Evolutionary conservation across 2,113 vertebrate genomes (phyloP).

Genomic region (Carassius auratus): DNA sequence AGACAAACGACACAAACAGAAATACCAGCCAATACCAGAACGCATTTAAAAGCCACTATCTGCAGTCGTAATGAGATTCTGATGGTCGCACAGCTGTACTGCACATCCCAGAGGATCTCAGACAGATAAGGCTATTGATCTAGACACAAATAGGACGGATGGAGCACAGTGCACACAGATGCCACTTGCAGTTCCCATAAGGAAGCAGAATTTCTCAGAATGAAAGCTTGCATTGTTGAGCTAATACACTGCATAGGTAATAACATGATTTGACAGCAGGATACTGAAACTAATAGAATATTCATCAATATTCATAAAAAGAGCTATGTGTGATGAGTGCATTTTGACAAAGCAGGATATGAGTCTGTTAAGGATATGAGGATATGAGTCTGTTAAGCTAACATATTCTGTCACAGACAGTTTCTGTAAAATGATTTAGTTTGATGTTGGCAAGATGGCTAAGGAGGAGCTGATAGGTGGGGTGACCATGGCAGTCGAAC

Average conservation of each 20-base stretch:
- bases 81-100: constrained; percentile 9
- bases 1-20: background rate
- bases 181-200: background rate
- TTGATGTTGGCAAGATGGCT: background rate
- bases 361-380: background rate
- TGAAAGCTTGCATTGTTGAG: constrained; percentile 4
- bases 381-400: background rate
- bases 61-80: constrained; percentile 4
- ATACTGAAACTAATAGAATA: constrained; percentile 7
- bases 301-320: background rate
- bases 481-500: constrained; percentile 55
- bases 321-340: background rate
- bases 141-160: background rate
- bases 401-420: background rate
- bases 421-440: constrained; percentile 28
- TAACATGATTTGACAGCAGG: constrained; percentile 24
- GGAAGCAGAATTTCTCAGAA: background rate
- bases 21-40: background rate
- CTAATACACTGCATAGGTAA: background rate
- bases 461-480: constrained; percentile 24
- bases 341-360: background rate
- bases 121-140: constrained; percentile 44
- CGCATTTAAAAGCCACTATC: background rate
- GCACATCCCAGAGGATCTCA: constrained; percentile 40
- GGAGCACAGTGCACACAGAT: background rate